Base-by-base conservation (phyloP, 2,888 invertebrate genomes). In the Stenoptilia bipunctidactyla region DNA sequence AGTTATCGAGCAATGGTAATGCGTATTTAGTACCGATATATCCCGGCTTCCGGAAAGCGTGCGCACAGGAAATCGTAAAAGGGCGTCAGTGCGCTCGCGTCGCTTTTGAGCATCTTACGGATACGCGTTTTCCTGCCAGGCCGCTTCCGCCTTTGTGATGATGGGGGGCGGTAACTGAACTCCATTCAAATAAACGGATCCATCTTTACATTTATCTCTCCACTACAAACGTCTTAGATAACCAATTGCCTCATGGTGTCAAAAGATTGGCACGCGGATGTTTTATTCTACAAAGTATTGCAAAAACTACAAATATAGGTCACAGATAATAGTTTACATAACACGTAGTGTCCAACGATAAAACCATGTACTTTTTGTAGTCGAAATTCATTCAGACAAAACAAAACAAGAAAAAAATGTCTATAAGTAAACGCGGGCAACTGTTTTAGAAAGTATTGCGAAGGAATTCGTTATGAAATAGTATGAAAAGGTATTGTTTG, bases 21-120 rank as follows among this genome's bases (percentile, higher is more conserved):
- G 60, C 56, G 56, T 53, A 61, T 55, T 53, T 57, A 53, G 53
- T 36, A 38, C 60, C 47, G 58, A 56, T 61, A 59, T 56, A 61
- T 60, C 52, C 48, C 25, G 40, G 47, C 49, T 50, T 53, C 55
- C 52, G 45, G 50, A 52, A 52, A 59, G n/a, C 15, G 51, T 58
- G 56, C 69, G 61, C 61, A 62, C 75, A 74, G 82, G 83, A 82
- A 80, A 74, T 76, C 73, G 69, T 82, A 79, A 82, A 79, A 71
- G 72, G 73, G 66, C 76, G 76, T 73, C 68, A 70, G 71, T 76
- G 65, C 67, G 60, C 53, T 59, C 56, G 47, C 52, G 55, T 53
- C 60, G 63, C 63, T 30, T 25, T 56, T 50, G 66, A 66, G 61
- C 72, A 69, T 76, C 80, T 76, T 80, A 77, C 77, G 76, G 74